phyloP scores from a whole-genome alignment of 2,888 invertebrate genomes.

The Apeira syringaria region DNA sequence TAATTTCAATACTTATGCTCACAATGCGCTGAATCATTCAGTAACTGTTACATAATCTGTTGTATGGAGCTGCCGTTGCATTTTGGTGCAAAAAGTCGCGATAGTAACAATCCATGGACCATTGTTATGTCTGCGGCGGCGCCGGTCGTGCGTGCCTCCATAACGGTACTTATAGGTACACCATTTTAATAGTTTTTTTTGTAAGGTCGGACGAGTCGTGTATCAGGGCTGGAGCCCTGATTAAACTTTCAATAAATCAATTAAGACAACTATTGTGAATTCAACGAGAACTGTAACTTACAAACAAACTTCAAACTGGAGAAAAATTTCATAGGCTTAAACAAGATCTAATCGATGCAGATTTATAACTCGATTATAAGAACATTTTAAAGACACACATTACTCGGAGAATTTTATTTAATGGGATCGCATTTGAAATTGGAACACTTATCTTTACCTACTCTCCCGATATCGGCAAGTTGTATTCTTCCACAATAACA shows the following conservation, averaged over 20 bases:
- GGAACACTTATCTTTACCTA: no score
- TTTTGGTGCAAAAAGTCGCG: conserved; percentile 71
- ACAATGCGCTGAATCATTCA: conserved; percentile 66
- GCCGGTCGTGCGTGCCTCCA: conserved; percentile 63
- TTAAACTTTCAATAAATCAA: conserved; percentile 64
- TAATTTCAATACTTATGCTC: conserved; percentile 70
- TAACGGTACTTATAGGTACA: conserved; percentile 66
- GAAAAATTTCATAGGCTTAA: no score
- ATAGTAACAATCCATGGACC: conserved; percentile 46
- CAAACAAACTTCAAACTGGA: no score
- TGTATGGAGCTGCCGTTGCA: conserved; percentile 51
- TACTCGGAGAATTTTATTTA: no score
- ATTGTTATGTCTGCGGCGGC: conserved; percentile 41
- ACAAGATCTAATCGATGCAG: no score
- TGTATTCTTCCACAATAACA: no score
- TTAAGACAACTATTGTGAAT: conserved; percentile 27
- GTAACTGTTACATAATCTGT: conserved; percentile 33
- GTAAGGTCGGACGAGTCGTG: conserved; percentile 54
- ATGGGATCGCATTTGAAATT: no score
- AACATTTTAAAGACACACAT: no score
- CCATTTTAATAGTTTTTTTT: conserved; percentile 72
- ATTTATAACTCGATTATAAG: no score
- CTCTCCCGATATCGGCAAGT: no score
- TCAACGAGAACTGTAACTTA: no score
- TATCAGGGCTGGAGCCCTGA: conserved; percentile 62